Evolutionary conservation across 2,113 vertebrate species (phyloP).

Genomic region (Furnarius figulus): DNA sequence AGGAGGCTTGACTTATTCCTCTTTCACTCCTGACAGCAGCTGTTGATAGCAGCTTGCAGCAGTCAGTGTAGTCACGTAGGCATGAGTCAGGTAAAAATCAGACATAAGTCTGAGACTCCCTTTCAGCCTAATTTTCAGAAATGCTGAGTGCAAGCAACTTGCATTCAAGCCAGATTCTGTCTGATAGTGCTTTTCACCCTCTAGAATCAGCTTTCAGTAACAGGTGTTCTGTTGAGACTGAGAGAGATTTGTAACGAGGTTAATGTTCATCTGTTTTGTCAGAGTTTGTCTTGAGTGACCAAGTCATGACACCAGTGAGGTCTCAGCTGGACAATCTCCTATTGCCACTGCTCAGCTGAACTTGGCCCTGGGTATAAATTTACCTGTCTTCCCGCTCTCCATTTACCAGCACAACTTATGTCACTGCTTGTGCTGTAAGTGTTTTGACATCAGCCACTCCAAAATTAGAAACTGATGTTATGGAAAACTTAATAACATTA

Average conservation of each 20-base stretch:
- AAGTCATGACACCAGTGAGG: background rate
- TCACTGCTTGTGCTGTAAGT: conserved; percentile 6
- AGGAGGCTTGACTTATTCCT: background rate
- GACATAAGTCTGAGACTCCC: background rate
- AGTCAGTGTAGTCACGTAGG: background rate
- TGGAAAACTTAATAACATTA: conserved; percentile 11
- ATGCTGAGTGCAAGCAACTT: background rate
- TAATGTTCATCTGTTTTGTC: background rate
- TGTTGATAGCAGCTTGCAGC: background rate
- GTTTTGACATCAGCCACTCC: conserved; percentile 47
- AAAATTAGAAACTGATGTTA: conserved; percentile 49
- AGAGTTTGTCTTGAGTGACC: background rate
- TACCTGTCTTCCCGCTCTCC: background rate
- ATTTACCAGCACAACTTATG: background rate
- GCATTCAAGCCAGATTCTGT: background rate
- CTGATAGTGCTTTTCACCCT: background rate
- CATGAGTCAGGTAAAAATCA: conserved; percentile 49
- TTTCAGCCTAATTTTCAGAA: conserved; percentile 32
- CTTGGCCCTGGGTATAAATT: background rate
- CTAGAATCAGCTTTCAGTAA: background rate
- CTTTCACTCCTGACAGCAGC: conserved; percentile 5
- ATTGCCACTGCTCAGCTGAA: background rate
- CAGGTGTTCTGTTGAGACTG: background rate
- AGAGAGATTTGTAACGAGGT: accelerated
- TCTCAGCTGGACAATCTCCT: background rate